Percentiles rank a stretch among this genome's conserved stretches.
These are phyloP conservation scores for Rhyacophila evoluta DNA, from an alignment of 2,888 invertebrate species.

Conservation along the genomic window DNA sequence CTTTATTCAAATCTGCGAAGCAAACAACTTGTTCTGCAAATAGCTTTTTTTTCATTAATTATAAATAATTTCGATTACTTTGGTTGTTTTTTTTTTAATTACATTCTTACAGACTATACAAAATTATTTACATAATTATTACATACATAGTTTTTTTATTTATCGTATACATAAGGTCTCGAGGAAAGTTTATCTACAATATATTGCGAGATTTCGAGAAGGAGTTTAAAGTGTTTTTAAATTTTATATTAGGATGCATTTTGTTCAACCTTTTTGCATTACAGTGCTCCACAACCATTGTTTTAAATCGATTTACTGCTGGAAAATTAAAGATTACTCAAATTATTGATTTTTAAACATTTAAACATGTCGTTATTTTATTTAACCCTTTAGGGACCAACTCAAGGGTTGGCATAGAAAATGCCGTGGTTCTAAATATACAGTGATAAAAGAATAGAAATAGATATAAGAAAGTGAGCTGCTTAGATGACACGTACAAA, in stretches of 20 bases:
- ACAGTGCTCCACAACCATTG: constrained; percentile 16
- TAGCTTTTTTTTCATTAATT: constrained; percentile 48
- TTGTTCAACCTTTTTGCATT: neutral
- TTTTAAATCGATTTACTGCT: neutral
- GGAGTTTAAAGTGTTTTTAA: neutral
- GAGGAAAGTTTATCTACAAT: constrained; percentile 53
- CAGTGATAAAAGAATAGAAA: too few species aligned
- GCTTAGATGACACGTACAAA: too few species aligned
- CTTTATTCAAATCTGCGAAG: constrained; percentile 50
- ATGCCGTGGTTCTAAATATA: too few species aligned
- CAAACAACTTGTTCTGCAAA: constrained; percentile 50
- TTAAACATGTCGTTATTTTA: too few species aligned
- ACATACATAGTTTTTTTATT: constrained; percentile 44
- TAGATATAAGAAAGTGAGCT: too few species aligned
- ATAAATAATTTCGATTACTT: constrained; percentile 54
- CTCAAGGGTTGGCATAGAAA: too few species aligned
- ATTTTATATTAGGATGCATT: neutral
- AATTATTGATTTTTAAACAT: too few species aligned
- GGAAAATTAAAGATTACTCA: neutral
- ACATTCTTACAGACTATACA: constrained; percentile 51
- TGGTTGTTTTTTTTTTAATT: constrained; percentile 54
- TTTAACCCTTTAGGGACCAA: too few species aligned
- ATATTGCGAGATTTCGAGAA: constrained; percentile 39
- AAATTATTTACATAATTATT: constrained; percentile 39
- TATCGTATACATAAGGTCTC: constrained; percentile 53